These are phyloP conservation scores for Physocephala rufipes DNA, from an alignment of 2,888 invertebrate genomes.

Conservation along the genomic window DNA sequence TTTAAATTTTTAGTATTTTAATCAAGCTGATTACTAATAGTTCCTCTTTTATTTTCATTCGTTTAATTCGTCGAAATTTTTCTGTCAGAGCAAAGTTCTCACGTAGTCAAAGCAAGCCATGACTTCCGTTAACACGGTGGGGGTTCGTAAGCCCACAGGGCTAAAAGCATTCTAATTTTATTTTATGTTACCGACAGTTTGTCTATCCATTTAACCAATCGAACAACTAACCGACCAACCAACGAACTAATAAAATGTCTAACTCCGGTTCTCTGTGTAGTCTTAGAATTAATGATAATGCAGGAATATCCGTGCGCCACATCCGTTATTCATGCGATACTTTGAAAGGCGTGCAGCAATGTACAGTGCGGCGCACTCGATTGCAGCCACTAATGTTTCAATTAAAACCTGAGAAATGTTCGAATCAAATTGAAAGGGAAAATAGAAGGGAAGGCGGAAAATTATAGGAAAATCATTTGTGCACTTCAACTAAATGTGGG, in stretches of 20 bases:
- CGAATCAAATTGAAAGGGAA: too few species aligned
- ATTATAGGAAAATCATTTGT: not conserved
- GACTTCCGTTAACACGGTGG: not conserved
- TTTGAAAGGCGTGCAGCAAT: not conserved
- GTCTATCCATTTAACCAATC: not conserved
- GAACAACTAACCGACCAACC: not conserved
- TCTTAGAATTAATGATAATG: conserved; percentile 23
- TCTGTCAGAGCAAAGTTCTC: not conserved
- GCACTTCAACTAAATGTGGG: conserved; percentile 18
- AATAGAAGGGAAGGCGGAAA: conserved; percentile 7
- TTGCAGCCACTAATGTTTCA: not conserved
- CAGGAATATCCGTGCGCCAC: not conserved
- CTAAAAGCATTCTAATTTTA: not conserved
- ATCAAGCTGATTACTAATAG: too few species aligned
- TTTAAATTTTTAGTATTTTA: too few species aligned
- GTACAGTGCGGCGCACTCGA: too few species aligned
- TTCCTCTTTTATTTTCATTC: too few species aligned
- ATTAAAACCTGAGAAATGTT: not conserved
- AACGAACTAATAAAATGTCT: not conserved
- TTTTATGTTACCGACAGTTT: not conserved
- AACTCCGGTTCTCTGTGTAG: conserved; percentile 14
- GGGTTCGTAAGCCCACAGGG: not conserved
- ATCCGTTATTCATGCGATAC: conserved; percentile 13
- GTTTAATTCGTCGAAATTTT: too few species aligned
- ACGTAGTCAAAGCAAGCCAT: not conserved